phyloP scores from a whole-genome alignment of 2,797 vertebrate genomes.

The Psittacula echo region DNA sequence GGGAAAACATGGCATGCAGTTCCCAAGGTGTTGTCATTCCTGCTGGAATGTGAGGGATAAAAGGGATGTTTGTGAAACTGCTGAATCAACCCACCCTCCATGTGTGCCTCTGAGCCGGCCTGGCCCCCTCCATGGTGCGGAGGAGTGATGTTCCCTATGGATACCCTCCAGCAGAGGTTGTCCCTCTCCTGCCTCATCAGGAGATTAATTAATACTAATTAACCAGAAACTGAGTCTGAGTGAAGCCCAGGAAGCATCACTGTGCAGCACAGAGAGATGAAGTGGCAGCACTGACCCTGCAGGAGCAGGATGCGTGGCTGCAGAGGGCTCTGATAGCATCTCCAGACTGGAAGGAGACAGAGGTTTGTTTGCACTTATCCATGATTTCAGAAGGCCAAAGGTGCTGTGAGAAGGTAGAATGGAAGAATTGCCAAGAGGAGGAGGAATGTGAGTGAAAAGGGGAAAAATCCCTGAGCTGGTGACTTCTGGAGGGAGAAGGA shows the following conservation, averaged over 20 bases:
- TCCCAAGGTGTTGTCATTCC: neutral
- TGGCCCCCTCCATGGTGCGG: accelerated
- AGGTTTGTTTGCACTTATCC: neutral
- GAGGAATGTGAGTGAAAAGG: neutral
- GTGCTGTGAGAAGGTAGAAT: neutral
- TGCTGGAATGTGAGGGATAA: neutral
- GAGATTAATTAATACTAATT: neutral
- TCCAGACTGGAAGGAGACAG: neutral
- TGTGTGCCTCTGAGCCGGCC: neutral
- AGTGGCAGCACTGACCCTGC: neutral
- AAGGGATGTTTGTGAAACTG: neutral
- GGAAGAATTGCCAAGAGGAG: neutral
- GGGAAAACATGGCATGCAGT: neutral
- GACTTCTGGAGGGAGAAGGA: neutral
- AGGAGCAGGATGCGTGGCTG: accelerated
- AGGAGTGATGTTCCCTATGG: neutral
- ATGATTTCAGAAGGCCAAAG: neutral
- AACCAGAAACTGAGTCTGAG: neutral
- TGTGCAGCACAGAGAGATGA: neutral
- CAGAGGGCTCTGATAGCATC: neutral
- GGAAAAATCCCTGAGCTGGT: neutral
- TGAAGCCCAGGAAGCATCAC: accelerated
- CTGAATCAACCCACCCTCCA: neutral
- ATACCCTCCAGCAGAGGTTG: neutral
- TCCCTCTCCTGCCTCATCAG: neutral